phyloP scores from a whole-genome alignment of 1,140 invertebrate genomes.

The Apis florea region DNA sequence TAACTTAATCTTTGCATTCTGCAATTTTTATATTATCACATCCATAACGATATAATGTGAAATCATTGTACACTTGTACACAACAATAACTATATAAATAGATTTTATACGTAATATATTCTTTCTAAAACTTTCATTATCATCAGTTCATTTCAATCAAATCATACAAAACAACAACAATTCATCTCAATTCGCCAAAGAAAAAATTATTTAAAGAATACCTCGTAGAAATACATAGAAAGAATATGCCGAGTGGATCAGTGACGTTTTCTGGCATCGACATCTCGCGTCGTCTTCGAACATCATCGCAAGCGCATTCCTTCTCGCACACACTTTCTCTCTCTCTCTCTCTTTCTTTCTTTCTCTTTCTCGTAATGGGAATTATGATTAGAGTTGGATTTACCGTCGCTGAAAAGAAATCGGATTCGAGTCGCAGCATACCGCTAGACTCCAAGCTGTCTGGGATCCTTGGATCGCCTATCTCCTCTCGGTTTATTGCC shows the following conservation, averaged over 20 bases:
- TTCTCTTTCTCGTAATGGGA: background rate
- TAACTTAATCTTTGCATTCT: too few relatives aligned
- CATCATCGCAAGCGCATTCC: background rate
- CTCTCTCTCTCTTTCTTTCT: too few relatives aligned
- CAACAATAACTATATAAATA: too few relatives aligned
- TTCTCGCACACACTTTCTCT: background rate
- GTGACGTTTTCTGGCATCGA: background rate
- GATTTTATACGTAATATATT: too few relatives aligned
- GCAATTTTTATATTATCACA: too few relatives aligned
- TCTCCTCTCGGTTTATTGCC: conserved; percentile 71
- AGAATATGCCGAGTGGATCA: background rate
- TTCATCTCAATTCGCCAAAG: background rate
- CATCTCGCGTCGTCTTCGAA: background rate
- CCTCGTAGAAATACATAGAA: too few relatives aligned
- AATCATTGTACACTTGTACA: too few relatives aligned
- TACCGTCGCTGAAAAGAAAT: conserved; percentile 44
- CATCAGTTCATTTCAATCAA: background rate
- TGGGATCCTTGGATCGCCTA: conserved; percentile 71
- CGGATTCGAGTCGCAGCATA: conserved; percentile 53
- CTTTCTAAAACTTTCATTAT: too few relatives aligned
- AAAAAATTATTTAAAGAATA: background rate
- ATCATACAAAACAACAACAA: background rate
- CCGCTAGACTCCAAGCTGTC: conserved; percentile 79
- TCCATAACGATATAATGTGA: too few relatives aligned
- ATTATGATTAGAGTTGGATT: conserved; percentile 41